phyloP scores from a whole-genome alignment of 2,797 vertebrate species.

The Helostoma temminkii region DNA sequence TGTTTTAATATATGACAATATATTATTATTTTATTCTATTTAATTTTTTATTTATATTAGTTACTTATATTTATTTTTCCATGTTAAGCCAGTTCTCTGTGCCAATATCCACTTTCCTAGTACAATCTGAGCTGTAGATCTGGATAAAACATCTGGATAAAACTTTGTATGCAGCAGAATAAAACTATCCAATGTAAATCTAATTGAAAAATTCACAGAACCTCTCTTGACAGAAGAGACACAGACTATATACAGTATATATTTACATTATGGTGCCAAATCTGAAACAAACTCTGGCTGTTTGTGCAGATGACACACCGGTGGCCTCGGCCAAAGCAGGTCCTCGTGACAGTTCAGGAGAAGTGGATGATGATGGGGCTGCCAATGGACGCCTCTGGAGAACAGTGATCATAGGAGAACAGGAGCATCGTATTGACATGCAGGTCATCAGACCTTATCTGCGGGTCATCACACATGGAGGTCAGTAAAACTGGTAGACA shows the following conservation, averaged over 20 bases:
- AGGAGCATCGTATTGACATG: slow-evolving; percentile 97
- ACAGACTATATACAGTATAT: background rate
- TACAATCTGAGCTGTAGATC: background rate
- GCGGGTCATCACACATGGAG: slow-evolving; percentile 95
- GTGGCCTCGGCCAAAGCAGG: slow-evolving; percentile 94
- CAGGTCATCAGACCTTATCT: slow-evolving; percentile 98
- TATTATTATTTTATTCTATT: background rate
- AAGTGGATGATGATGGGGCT: slow-evolving; percentile 82
- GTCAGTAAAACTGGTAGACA: slow-evolving; percentile 82
- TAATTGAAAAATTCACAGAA: too few species aligned
- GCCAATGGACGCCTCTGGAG: slow-evolving; percentile 92
- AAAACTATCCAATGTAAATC: too few species aligned
- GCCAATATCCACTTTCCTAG: background rate
- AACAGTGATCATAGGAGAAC: slow-evolving; percentile 95
- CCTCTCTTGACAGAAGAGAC: background rate
- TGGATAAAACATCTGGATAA: background rate
- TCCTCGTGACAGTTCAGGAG: slow-evolving; percentile 84
- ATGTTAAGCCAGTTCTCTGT: too few species aligned
- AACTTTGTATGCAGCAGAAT: background rate
- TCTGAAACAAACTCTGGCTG: background rate
- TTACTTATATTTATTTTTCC: too few species aligned
- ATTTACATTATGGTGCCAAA: background rate
- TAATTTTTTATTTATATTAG: background rate
- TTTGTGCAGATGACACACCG: slow-evolving; percentile 90
- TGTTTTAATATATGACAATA: too few species aligned